Evolutionary conservation across 2,113 vertebrate genomes (phyloP), one percentile per base, ranked within the genome.

Genomic region (Phodopus roborovskii): DNA sequence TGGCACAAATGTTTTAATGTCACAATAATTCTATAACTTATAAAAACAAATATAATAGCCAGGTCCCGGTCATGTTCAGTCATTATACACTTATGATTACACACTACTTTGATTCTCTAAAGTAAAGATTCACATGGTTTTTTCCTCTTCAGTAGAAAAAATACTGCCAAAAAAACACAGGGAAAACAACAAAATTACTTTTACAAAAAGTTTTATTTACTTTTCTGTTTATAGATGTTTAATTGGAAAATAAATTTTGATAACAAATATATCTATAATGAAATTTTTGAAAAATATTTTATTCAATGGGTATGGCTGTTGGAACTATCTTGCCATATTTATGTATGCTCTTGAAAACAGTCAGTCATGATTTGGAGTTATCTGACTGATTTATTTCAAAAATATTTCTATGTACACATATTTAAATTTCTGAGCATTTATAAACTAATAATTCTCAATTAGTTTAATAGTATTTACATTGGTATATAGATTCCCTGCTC

Each of bases 1-100:
- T 90, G 74, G 36, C 33, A 39, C 13, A 74, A 74, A 94, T 71
- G 5, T 3, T 71, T 39, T 28, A 81, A 90, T 92, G 96, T 96
- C 93, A 97, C 96, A 84, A 94, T 96, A 15, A 95, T 96, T 26
- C 64, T 79, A 50, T 94, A 97, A 97, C 97, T 97, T 98, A 97
- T 84, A 90, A 97, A 96, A 94, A 92, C 94, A 95, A 91, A 97
- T 92, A 68, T 70, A 78, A 97, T 48, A 94, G 74, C 75, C 85
- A 94, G 83, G 93, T 97, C 95, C 97, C 5, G 93, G 92, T 95
- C 96, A 96, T 86, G 71, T 92, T 98, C 78, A 91, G 93, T 19
- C 56, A 97, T 36, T 94, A 62, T 81, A 3, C 62, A 74, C 50
- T 96, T 90, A 94, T 70, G 30, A 94, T 96, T 95, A 96, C 20